These are phyloP conservation scores for Onchidella celtica DNA, from an alignment of 2,888 invertebrate genomes.

Conservation along the genomic window DNA sequence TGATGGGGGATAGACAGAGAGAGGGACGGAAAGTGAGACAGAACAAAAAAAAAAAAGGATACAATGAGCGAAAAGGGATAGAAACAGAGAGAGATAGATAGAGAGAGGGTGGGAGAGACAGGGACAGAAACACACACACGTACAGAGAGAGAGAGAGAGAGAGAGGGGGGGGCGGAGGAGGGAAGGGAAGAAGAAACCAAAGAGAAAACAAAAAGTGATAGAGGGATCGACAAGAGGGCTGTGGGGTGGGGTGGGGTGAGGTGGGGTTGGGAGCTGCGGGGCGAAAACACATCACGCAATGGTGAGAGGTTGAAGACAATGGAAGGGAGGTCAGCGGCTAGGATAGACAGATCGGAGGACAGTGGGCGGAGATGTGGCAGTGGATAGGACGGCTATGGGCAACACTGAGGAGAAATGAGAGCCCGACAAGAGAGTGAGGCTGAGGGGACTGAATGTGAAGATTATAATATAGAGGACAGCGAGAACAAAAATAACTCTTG, in stretches of 20 bases:
- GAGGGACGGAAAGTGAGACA: not conserved
- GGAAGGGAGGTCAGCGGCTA: not conserved
- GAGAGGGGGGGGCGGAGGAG: not conserved
- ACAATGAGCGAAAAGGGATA: not conserved
- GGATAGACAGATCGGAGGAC: not conserved
- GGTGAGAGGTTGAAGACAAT: not conserved
- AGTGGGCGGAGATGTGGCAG: not conserved
- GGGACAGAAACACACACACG: not conserved
- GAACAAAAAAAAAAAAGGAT: not conserved
- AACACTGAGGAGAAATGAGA: too few relatives aligned
- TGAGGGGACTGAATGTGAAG: too few relatives aligned
- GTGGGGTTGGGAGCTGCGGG: not conserved
- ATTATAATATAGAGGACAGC: too few relatives aligned
- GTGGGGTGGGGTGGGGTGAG: not conserved
- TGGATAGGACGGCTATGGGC: too few relatives aligned
- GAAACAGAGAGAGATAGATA: not conserved
- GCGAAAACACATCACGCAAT: not conserved
- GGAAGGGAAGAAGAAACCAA: not conserved
- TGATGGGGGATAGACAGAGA: not conserved
- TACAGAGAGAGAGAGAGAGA: not conserved
- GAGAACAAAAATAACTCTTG: too few relatives aligned
- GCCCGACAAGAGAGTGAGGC: too few relatives aligned
- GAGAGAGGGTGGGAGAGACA: not conserved
- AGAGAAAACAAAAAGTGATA: not conserved
- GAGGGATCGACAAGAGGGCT: not conserved